Evolutionary conservation across 2,888 invertebrate species (phyloP).

Genomic region (Chymomyza caudatula): DNA sequence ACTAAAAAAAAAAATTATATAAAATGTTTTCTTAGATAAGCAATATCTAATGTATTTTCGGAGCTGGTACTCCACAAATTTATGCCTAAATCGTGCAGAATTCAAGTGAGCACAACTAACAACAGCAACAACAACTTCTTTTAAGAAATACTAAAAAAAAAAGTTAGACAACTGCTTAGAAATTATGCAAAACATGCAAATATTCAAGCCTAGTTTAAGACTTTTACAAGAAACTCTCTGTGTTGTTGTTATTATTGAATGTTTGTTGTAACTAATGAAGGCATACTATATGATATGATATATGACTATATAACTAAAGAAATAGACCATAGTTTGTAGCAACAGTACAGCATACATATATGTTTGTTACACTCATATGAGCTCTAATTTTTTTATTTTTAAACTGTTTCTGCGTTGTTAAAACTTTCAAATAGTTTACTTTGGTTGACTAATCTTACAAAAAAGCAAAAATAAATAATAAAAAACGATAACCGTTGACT

Average conservation of each 20-base stretch:
- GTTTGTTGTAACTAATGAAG: background rate
- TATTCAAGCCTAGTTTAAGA: conserved; percentile 32
- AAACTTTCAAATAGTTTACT: conserved; percentile 31
- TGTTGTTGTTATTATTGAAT: conserved; percentile 45
- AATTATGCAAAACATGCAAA: background rate
- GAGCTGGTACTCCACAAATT: conserved; percentile 63
- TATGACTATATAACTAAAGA: conserved; percentile 6
- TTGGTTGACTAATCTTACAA: conserved; percentile 56
- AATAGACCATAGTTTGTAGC: background rate
- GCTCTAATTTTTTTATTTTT: conserved; percentile 42
- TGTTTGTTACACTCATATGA: conserved; percentile 1
- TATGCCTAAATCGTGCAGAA: background rate
- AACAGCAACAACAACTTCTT: conserved; percentile 15
- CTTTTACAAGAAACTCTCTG: conserved; percentile 60
- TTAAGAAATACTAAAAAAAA: conserved; percentile 15
- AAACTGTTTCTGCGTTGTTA: conserved; percentile 57
- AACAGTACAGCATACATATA: too few species aligned
- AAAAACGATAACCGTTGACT: conserved; percentile 11
- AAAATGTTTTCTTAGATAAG: background rate
- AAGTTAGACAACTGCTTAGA: conserved; percentile 2
- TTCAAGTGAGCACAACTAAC: background rate
- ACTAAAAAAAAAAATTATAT: background rate
- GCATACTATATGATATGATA: conserved; percentile 19
- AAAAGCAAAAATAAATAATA: conserved; percentile 11
- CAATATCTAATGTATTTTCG: conserved; percentile 29